Percentiles rank a stretch among this genome's conserved stretches.
Evolutionary conservation across 2,888 invertebrate genomes (phyloP).

Genomic region (Galeopsomyia nigrocyanea): DNA sequence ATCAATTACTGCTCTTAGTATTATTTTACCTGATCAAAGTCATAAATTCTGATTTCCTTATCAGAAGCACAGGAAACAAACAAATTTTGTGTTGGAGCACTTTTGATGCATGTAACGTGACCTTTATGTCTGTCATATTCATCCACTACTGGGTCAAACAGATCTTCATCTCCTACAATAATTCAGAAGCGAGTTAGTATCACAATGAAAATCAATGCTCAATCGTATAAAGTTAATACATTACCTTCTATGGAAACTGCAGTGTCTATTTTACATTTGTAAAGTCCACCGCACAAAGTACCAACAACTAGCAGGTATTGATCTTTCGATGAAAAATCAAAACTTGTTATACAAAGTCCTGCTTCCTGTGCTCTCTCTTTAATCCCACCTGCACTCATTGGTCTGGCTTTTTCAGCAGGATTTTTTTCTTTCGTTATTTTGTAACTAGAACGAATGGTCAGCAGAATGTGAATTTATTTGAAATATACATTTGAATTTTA

Average conservation of each 20-base stretch:
- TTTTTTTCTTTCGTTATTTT: conserved; percentile 65
- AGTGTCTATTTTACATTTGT: conserved; percentile 62
- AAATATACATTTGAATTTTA: conserved; percentile 6
- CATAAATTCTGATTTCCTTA: conserved; percentile 63
- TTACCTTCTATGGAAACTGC: conserved; percentile 57
- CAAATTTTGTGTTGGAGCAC: conserved; percentile 58
- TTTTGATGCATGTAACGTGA: conserved; percentile 61
- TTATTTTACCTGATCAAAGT: conserved; percentile 59
- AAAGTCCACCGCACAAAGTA: conserved; percentile 64
- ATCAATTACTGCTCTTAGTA: too few species aligned
- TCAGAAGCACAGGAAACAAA: conserved; percentile 62
- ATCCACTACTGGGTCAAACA: conserved; percentile 63
- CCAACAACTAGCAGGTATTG: conserved; percentile 62
- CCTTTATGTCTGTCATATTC: conserved; percentile 63
- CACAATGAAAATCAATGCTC: too few species aligned
- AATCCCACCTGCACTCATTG: conserved; percentile 62
- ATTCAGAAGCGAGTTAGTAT: neutral
- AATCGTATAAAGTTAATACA: neutral
- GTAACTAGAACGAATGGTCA: conserved; percentile 51
- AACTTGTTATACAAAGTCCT: conserved; percentile 62
- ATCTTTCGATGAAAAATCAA: conserved; percentile 62
- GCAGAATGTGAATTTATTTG: neutral
- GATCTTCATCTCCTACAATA: conserved; percentile 54
- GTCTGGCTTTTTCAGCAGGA: conserved; percentile 63
- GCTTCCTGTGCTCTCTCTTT: conserved; percentile 63